A percentile compares a stretch with the other conserved stretches of the same genome.
Evolutionary conservation across 2,113 vertebrate genomes (phyloP).

Genomic region (Sylvicapra grimmia): DNA sequence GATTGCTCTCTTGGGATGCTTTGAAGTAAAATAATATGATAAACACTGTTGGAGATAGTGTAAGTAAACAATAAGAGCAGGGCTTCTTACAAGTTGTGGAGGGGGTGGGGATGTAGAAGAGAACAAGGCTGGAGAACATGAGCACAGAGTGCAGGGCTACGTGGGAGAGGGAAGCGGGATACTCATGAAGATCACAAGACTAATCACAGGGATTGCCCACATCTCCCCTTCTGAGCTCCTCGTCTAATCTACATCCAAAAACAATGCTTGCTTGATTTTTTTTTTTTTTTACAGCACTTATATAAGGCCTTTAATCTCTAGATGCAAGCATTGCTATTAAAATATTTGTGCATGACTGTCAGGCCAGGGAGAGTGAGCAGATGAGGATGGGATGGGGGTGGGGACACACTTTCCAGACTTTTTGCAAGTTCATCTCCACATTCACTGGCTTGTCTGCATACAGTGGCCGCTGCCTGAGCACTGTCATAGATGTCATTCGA

Average conservation of each 20-base stretch:
- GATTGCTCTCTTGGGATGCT: constrained; percentile 26
- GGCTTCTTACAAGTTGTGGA: neutral
- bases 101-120: neutral
- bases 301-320: constrained; percentile 69
- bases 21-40: constrained; percentile 39
- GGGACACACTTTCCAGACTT: neutral
- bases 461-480: neutral
- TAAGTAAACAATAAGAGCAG: neutral
- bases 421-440: neutral
- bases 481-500: neutral
- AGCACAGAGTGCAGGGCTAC: neutral
- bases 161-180: neutral
- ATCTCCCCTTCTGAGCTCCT: constrained; percentile 57
- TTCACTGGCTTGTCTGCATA: neutral
- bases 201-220: constrained; percentile 60
- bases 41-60: neutral
- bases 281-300: constrained; percentile 42
- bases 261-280: constrained; percentile 63
- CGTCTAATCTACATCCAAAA: constrained; percentile 56
- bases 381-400: neutral
- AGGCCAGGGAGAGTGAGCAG: constrained; percentile 16
- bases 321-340: constrained; percentile 64
- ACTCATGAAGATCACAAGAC: constrained; percentile 59
- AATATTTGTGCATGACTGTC: constrained; percentile 66
- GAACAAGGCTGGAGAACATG: neutral